phyloP scores from a whole-genome alignment of 2,113 vertebrate species.

The Conger conger region DNA sequence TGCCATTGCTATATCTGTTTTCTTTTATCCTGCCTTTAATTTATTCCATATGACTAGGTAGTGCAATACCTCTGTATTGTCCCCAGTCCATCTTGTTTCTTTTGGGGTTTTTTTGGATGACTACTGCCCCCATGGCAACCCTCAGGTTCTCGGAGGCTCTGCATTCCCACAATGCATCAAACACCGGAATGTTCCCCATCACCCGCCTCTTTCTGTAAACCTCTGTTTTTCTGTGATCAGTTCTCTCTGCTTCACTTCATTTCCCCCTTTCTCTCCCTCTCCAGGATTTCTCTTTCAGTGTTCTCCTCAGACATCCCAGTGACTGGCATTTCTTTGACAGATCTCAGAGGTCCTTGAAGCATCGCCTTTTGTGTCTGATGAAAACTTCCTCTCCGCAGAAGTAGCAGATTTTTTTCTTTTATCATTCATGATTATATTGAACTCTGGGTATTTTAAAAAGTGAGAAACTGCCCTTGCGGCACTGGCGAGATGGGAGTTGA shows the following conservation, averaged over 20 bases:
- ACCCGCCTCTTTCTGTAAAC: neutral
- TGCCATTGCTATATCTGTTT: neutral
- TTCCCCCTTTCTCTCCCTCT: neutral
- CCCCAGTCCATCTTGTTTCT: neutral
- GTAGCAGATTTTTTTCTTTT: neutral
- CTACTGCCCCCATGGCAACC: neutral
- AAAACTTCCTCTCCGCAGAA: neutral
- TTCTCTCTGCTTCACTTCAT: neutral
- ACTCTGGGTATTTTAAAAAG: conserved; percentile 18
- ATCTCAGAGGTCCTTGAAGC: neutral
- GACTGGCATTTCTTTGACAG: neutral
- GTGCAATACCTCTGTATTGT: neutral
- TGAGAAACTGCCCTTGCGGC: conserved; percentile 33
- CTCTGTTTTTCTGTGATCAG: neutral
- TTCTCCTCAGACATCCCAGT: neutral
- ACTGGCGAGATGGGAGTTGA: conserved; percentile 35
- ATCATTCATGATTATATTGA: neutral
- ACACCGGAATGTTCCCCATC: neutral
- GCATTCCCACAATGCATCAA: neutral
- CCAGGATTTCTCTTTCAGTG: neutral
- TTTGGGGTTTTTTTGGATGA: neutral
- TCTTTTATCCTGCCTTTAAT: neutral
- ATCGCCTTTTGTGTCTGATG: neutral
- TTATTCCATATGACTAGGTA: neutral
- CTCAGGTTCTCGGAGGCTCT: neutral